phyloP scores from a whole-genome alignment of 2,888 invertebrate species.

The Platerodrilus igneus region DNA sequence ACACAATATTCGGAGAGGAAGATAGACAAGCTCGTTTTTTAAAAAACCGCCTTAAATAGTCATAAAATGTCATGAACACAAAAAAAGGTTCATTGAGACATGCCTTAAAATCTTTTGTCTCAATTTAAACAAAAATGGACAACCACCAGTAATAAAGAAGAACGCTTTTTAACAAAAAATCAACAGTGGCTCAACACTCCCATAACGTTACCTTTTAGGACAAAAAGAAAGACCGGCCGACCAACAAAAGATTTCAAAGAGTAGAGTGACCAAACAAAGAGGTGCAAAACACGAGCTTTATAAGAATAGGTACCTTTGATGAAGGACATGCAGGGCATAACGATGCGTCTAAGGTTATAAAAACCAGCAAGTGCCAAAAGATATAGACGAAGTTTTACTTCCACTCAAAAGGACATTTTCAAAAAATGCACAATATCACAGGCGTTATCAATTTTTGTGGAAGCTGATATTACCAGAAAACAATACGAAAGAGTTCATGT shows the following conservation, averaged over 20 bases:
- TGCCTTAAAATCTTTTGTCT: constrained; percentile 1
- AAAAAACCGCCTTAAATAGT: constrained; percentile 1
- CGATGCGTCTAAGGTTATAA: constrained; percentile 8
- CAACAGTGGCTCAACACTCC: background rate
- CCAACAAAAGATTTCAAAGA: constrained; percentile 20
- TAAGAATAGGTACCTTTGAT: constrained; percentile 7
- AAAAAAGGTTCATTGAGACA: constrained; percentile 5
- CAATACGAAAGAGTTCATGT: background rate
- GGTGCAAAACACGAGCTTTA: constrained; percentile 15
- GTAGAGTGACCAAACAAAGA: constrained; percentile 18
- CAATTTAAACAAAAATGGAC: constrained; percentile 7
- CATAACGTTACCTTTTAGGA: background rate
- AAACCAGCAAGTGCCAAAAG: constrained; percentile 3
- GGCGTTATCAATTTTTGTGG: constrained; percentile 5
- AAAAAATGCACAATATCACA: background rate
- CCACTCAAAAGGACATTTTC: background rate
- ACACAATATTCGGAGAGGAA: constrained; percentile 2
- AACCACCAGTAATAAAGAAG: constrained; percentile 7
- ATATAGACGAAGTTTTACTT: constrained; percentile 1
- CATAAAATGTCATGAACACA: constrained; percentile 1
- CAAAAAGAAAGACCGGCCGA: constrained; percentile 21
- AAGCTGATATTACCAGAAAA: constrained; percentile 1
- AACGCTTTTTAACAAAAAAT: background rate
- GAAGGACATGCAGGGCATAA: constrained; percentile 14
- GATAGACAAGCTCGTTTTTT: background rate